Conservation (phyloP, 2,797 vertebrate species). For the Anguilla anguilla region DNA sequence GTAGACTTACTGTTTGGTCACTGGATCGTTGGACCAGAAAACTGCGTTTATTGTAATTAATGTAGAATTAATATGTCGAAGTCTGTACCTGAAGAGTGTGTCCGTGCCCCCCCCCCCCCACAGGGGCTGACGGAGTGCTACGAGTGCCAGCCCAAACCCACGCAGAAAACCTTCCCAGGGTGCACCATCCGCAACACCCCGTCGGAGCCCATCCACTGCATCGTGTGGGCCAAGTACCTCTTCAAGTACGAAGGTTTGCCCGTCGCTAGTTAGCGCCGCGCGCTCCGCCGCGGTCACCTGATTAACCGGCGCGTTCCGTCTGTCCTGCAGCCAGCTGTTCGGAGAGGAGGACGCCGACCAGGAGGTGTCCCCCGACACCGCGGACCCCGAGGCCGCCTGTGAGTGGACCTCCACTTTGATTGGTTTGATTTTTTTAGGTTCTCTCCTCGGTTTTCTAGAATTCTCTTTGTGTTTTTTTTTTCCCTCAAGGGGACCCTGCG, state of each 20-base stretch:
- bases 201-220: slow-evolving; percentile 97
- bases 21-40: too few species aligned
- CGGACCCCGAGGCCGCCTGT: slow-evolving; percentile 96
- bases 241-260: slow-evolving; percentile 84
- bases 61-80: background rate
- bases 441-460: background rate
- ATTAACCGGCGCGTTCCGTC: background rate
- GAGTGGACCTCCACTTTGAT: slow-evolving; percentile 64
- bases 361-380: slow-evolving; percentile 96
- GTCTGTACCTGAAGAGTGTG: background rate
- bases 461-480: background rate
- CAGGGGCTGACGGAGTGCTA: slow-evolving; percentile 97
- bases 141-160: slow-evolving; percentile 95
- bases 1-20: too few species aligned
- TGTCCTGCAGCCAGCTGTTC: slow-evolving; percentile 85
- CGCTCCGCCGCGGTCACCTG: background rate
- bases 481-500: slow-evolving; percentile 84
- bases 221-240: slow-evolving; percentile 98
- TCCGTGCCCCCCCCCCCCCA: background rate
- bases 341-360: slow-evolving; percentile 98
- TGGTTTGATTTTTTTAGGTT: background rate
- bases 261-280: background rate
- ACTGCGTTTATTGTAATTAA: too few species aligned
- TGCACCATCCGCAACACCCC: slow-evolving; percentile 98
- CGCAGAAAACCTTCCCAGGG: slow-evolving; percentile 97